phyloP scores from a whole-genome alignment of 2,113 vertebrate genomes.

The Ctenodactylus gundi region DNA sequence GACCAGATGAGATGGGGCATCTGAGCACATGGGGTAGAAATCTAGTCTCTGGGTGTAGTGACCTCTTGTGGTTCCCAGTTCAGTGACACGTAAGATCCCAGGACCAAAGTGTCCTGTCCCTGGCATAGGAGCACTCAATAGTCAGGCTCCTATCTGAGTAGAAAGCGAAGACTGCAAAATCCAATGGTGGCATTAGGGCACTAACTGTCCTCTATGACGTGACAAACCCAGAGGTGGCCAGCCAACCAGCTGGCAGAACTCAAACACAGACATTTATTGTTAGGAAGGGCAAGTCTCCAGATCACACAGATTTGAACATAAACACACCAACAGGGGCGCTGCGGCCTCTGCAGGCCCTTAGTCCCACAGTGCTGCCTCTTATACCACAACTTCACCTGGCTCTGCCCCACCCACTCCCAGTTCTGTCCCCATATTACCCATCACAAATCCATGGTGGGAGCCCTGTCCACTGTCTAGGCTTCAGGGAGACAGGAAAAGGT shows the following conservation, averaged over 20 bases:
- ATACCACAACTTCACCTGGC: not conserved
- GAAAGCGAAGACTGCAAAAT: not conserved
- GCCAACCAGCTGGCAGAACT: not conserved
- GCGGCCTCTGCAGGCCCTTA: not conserved
- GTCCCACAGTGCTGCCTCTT: too few species aligned
- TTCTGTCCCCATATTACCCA: not conserved
- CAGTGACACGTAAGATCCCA: not conserved
- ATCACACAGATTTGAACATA: not conserved
- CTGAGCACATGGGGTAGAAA: not conserved
- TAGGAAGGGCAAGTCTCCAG: not conserved
- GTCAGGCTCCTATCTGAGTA: not conserved
- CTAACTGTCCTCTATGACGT: not conserved
- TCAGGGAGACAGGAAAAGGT: not conserved
- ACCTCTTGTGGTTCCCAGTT: not conserved
- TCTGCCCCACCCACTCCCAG: not conserved
- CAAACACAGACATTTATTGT: constrained; percentile 52
- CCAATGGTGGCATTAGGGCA: not conserved
- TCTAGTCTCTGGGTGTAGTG: not conserved
- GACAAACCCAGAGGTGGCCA: not conserved
- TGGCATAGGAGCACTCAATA: not conserved
- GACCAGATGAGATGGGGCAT: not conserved
- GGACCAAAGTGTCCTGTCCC: not conserved
- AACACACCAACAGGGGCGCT: not conserved
- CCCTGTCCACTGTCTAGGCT: not conserved
- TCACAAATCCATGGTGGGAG: not conserved